Base-by-base conservation (phyloP, 2,888 invertebrate species). In the Aleiodes alternator region DNA sequence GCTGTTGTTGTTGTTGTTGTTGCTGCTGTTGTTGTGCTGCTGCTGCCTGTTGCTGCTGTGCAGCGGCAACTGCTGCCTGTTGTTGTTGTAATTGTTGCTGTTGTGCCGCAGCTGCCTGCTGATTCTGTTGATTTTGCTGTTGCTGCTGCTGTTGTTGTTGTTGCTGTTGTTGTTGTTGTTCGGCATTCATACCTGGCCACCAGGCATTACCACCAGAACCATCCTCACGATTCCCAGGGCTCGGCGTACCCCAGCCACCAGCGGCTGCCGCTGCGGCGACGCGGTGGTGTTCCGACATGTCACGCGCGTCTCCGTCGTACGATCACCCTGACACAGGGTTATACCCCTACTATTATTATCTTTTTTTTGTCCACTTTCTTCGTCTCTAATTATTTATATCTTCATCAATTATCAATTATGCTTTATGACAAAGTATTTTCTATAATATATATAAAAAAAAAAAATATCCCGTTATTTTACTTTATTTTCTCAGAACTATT, bases 251-350 rank as follows among this genome's bases (percentile, higher is more conserved):
- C 89, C 92, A 92, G 89, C 92, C 93, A 92, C 93, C 92, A 69
- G 75, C 75, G 38, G 76, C 76, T 16, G 73, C 73, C 57, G 69
- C 73, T 72, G 76, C 76, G 90, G 92, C 91, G 87, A 92, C 92
- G 86, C 92, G 91, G 89, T 92, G 92, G 90, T 93, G 92, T 90
- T 93, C 93, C 90, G 93, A 93, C 93, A 93, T 93, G 84, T 84
- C 86, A 81, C 83, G 78, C 81, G 80, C 80, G 82, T 81, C 73
- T 82, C 82, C 81, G 80, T 83, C 83, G 83, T 84, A 84, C 83
- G 82, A 83, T 85, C 81, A 80, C 81, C 81, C 75, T 75, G 73
- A 55, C 23, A 74, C 70, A 57, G 64, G 59, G 53, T 53, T 68
- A 68, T 64, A 53, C 23, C 34, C 12, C 23, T 51, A 3, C 43